Evolutionary conservation across 2,113 vertebrate genomes (phyloP).

Genomic region (Malaclemys terrapin): DNA sequence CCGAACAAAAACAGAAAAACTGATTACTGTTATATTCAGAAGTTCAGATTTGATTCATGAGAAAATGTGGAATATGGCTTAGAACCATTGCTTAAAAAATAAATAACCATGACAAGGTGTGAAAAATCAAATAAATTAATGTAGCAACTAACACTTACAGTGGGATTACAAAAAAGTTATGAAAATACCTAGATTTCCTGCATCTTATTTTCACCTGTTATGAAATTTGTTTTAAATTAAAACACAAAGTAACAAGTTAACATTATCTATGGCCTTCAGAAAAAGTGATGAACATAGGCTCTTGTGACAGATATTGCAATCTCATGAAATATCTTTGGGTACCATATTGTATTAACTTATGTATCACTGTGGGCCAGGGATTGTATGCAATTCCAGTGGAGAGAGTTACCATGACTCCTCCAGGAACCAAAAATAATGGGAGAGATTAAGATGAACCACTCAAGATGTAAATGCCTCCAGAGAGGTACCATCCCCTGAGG

Average conservation of each 20-base stretch:
- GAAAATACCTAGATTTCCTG: not conserved
- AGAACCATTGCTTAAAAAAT: not conserved
- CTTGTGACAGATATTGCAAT: not conserved
- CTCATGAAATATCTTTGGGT: not conserved
- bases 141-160: not conserved
- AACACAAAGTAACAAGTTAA: not conserved
- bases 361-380: not conserved
- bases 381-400: not conserved
- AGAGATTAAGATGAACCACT: not conserved
- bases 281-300: not conserved
- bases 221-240: not conserved
- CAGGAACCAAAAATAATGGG: not conserved
- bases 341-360: not conserved
- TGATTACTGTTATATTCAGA: not conserved
- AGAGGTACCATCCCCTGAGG: not conserved
- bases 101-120: not conserved
- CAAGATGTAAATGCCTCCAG: not conserved
- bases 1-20: not conserved
- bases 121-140: not conserved
- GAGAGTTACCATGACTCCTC: not conserved
- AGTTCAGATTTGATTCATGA: not conserved
- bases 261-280: not conserved
- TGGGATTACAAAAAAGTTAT: not conserved
- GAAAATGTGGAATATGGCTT: no score
- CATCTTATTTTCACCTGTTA: not conserved